Conservation (phyloP, 2,797 vertebrate genomes). For the Falco naumanni region DNA sequence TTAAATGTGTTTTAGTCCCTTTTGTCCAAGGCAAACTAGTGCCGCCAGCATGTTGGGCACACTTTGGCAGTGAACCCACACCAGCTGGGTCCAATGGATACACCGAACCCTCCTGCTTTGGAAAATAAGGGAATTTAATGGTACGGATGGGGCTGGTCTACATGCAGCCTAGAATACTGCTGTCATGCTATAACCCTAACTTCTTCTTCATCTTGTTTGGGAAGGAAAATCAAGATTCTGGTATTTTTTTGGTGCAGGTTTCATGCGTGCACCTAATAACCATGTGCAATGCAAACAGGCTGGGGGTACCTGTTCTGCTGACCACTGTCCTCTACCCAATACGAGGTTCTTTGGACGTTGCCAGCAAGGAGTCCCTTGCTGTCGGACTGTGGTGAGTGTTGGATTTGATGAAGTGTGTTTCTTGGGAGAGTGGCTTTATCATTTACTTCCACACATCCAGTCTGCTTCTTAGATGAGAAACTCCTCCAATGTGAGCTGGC, state of each 20-base stretch:
- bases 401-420: not conserved
- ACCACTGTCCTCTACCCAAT: not conserved
- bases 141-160: not conserved
- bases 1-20: not conserved
- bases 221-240: not conserved
- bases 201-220: not conserved
- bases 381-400: conserved; percentile 38
- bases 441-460: not conserved
- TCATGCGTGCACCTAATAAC: conserved; percentile 36
- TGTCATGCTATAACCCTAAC: too few species aligned
- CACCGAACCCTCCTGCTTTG: not conserved
- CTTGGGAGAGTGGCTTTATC: not conserved
- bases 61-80: not conserved
- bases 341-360: not conserved
- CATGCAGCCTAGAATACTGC: not conserved
- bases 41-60: rapidly evolving
- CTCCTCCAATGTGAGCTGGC: not conserved
- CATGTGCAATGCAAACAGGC: conserved; percentile 31
- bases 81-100: not conserved
- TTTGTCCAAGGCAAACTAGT: not conserved
- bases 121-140: not conserved
- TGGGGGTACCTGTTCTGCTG: not conserved
- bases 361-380: conserved; percentile 29
- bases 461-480: rapidly evolving
- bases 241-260: not conserved